phyloP scores from a whole-genome alignment of 2,797 vertebrate genomes.

The Natrix natrix region DNA sequence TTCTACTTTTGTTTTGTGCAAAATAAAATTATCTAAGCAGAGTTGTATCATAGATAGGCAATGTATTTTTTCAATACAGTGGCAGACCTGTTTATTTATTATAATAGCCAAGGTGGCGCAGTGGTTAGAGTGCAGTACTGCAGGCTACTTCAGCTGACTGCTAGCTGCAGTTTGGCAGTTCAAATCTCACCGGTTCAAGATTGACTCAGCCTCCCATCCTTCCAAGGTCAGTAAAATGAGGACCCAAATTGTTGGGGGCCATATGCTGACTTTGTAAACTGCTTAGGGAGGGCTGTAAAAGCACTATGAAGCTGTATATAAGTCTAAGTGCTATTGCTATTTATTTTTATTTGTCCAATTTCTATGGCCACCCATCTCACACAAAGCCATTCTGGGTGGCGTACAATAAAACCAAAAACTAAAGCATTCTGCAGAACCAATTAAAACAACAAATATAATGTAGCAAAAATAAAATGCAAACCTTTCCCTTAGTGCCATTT shows the following conservation, averaged over 20 bases:
- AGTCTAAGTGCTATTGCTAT: neutral
- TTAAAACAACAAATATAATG: neutral
- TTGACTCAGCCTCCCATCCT: too few species aligned
- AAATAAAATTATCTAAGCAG: neutral
- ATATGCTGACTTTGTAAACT: too few species aligned
- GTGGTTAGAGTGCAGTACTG: too few species aligned
- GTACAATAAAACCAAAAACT: neutral
- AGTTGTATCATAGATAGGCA: neutral
- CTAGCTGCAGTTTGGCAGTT: too few species aligned
- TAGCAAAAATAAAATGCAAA: neutral
- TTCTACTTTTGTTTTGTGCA: neutral
- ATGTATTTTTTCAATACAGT: neutral
- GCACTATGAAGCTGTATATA: too few species aligned
- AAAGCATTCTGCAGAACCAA: neutral
- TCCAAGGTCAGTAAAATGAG: too few species aligned
- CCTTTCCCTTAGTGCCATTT: neutral
- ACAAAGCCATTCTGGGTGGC: neutral
- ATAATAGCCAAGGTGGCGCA: too few species aligned
- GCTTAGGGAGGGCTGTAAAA: too few species aligned
- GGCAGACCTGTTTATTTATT: neutral
- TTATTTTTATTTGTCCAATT: neutral
- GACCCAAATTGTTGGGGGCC: too few species aligned
- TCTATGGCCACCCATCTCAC: neutral
- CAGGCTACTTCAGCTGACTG: too few species aligned
- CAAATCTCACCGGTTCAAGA: too few species aligned